phyloP scores from a whole-genome alignment of 2,113 vertebrate genomes.

The Cepphus grylle region DNA sequence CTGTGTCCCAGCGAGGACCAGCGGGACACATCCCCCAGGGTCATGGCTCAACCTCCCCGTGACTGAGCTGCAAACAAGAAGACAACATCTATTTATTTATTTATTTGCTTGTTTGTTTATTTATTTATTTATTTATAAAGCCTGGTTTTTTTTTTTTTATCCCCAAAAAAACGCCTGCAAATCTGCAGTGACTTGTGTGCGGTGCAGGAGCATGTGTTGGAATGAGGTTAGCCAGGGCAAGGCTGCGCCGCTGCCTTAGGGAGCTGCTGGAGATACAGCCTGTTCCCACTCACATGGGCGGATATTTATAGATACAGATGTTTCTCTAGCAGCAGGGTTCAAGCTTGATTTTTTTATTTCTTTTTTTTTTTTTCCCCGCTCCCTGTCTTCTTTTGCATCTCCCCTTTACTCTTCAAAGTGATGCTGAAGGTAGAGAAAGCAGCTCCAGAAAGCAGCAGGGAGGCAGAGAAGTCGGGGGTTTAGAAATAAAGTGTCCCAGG shows the following conservation, averaged over 20 bases:
- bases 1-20: fast-evolving
- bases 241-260: not conserved
- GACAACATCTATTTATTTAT: not conserved
- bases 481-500: not conserved
- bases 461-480: not conserved
- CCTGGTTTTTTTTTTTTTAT: fast-evolving
- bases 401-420: not conserved
- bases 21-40: not conserved
- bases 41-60: fast-evolving
- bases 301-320: constrained; percentile 64
- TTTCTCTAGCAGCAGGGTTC: constrained; percentile 46
- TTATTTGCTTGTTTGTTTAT: not conserved
- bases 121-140: not conserved
- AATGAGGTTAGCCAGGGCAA: not conserved
- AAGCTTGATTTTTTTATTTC: not conserved
- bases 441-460: not conserved
- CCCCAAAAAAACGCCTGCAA: not conserved
- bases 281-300: constrained; percentile 28
- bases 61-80: fast-evolving
- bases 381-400: not conserved
- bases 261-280: constrained; percentile 51
- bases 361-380: not conserved
- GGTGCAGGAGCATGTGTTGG: not conserved
- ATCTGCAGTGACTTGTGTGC: not conserved
- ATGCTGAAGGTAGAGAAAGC: not conserved